Percentiles rank a stretch among this genome's conserved stretches.
Evolutionary conservation across 2,797 vertebrate genomes (phyloP).

Genomic region (Lycodopsis pacificus): DNA sequence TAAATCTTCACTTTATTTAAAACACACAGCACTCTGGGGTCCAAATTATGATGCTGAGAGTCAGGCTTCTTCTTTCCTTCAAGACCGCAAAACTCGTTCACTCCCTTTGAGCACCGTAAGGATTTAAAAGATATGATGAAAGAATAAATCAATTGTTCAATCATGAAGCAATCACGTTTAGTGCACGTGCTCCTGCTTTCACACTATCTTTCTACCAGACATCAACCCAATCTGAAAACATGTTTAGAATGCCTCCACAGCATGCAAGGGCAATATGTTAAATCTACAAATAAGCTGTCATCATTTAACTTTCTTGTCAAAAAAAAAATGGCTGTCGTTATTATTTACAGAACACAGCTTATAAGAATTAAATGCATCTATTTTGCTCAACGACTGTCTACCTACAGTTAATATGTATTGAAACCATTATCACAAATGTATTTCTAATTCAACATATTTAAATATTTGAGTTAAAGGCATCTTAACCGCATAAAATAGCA

Average conservation of each 20-base stretch:
- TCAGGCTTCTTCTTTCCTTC: constrained; percentile 2
- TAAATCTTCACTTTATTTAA: constrained; percentile 1
- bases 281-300: not conserved
- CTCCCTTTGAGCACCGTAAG: not conserved
- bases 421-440: not conserved
- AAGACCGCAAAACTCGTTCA: not conserved
- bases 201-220: not conserved
- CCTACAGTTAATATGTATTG: not conserved
- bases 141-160: not conserved
- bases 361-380: not conserved
- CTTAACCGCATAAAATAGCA: not conserved
- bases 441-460: not conserved
- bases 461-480: not conserved
- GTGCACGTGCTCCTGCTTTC: not conserved
- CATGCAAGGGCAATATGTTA: not conserved
- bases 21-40: not conserved
- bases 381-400: not conserved
- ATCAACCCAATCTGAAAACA: not conserved
- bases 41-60: not conserved
- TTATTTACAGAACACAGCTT: not conserved
- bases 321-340: not conserved
- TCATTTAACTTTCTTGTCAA: not conserved
- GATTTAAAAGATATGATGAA: not conserved
- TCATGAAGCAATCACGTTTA: not conserved
- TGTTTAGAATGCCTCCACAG: not conserved